A percentile compares a stretch with the other conserved stretches of the same genome.
Evolutionary conservation across 2,797 vertebrate genomes (phyloP).

Genomic region (Yasuhikotakia modesta): DNA sequence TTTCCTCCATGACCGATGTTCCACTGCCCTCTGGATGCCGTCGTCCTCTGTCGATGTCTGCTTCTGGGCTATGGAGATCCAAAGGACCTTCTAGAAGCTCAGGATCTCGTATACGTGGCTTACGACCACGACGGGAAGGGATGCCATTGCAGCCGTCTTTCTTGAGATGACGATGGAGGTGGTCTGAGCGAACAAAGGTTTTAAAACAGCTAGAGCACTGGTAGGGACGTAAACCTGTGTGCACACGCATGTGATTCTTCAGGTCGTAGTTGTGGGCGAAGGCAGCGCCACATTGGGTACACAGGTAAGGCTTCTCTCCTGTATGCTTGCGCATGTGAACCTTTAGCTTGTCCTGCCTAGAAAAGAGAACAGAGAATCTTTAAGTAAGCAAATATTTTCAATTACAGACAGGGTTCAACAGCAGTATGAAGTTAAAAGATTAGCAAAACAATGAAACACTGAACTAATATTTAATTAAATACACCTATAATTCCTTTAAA

Average conservation of each 20-base stretch:
- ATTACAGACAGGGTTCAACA: not conserved
- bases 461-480: not conserved
- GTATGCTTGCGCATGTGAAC: conserved; percentile 99
- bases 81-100: conserved; percentile 70
- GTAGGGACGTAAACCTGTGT: conserved; percentile 97
- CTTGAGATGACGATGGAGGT: conserved; percentile 98
- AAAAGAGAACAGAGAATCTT: conserved; percentile 53
- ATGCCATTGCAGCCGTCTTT: conserved; percentile 97
- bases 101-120: conserved; percentile 85
- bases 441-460: conserved; percentile 19
- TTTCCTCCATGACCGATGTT: conserved; percentile 34
- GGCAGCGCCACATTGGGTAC: conserved; percentile 94
- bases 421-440: conserved; percentile 1
- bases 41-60: conserved; percentile 73
- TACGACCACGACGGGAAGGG: conserved; percentile 89
- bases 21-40: conserved; percentile 64
- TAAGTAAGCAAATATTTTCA: not conserved
- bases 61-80: conserved; percentile 64
- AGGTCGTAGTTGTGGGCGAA: conserved; percentile 99
- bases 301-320: conserved; percentile 97
- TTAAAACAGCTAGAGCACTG: conserved; percentile 98
- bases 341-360: conserved; percentile 99
- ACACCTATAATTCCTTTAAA: conserved; percentile 9
- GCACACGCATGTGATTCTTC: conserved; percentile 99
- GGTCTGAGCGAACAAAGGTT: conserved; percentile 97